These are phyloP conservation scores for Heterodera carotae DNA, from an alignment of 1,140 invertebrate species.

Conservation along the genomic window DNA sequence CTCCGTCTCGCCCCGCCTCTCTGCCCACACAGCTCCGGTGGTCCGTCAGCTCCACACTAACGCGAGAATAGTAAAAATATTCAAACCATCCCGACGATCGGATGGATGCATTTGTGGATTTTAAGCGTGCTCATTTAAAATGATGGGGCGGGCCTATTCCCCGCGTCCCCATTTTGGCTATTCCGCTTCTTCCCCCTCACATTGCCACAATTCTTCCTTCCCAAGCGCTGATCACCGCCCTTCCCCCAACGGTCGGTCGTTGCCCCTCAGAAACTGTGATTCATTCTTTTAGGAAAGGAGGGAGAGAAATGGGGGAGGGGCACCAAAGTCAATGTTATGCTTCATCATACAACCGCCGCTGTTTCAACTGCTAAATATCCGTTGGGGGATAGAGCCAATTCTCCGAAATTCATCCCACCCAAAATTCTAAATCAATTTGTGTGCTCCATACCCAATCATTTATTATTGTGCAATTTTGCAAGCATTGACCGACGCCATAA, in stretches of 20 bases:
- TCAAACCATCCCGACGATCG: background rate
- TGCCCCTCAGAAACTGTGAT: background rate
- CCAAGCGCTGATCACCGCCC: background rate
- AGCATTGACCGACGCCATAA: no score
- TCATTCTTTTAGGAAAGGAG: background rate
- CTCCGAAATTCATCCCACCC: background rate
- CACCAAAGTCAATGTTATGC: background rate
- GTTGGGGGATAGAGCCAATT: no score
- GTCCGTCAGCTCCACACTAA: no score
- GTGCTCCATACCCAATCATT: no score
- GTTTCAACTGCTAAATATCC: background rate
- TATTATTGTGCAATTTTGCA: no score
- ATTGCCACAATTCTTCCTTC: background rate
- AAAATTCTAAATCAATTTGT: no score
- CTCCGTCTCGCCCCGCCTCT: no score
- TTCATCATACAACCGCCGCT: background rate
- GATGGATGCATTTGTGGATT: background rate
- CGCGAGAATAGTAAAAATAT: no score
- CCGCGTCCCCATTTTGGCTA: background rate
- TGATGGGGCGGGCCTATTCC: background rate
- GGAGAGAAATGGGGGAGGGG: background rate
- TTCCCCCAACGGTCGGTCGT: background rate
- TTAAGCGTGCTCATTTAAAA: background rate
- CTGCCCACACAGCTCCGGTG: no score
- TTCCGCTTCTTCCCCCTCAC: background rate